Evolutionary conservation across 2,888 invertebrate genomes (phyloP).

Genomic region (Synergus laeviventris): DNA sequence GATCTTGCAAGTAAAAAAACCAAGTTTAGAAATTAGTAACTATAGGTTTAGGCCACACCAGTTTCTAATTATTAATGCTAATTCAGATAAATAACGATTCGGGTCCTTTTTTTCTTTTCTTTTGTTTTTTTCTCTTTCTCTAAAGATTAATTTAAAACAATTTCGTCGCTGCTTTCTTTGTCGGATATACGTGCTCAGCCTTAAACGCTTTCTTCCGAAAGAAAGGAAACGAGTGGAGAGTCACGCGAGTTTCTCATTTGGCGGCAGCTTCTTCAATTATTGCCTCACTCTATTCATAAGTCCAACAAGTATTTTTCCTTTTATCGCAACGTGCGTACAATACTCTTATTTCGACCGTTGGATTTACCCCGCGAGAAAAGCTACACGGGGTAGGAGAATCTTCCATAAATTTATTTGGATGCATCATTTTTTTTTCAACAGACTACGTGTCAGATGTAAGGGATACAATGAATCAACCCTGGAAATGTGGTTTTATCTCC

Average conservation of each 20-base stretch:
- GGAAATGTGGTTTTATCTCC: neutral
- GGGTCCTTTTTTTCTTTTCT: too few relatives aligned
- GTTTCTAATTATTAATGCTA: too few relatives aligned
- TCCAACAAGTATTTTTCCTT: neutral
- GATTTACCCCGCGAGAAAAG: constrained; percentile 1
- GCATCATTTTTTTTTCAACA: neutral
- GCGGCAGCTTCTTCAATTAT: constrained; percentile 17
- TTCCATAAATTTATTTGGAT: constrained; percentile 28
- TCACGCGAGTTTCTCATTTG: neutral
- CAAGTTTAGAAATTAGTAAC: neutral
- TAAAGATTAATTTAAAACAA: neutral
- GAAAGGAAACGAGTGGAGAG: constrained; percentile 1
- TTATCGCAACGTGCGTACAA: neutral
- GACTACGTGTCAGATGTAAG: neutral
- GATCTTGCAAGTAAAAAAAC: neutral
- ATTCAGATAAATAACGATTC: too few relatives aligned
- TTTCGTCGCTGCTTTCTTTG: neutral
- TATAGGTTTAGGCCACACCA: too few relatives aligned
- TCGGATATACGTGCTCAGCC: neutral
- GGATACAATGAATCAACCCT: constrained; percentile 15
- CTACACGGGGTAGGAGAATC: neutral
- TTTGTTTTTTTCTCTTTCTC: neutral
- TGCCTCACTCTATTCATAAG: neutral
- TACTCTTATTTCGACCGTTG: constrained; percentile 3
- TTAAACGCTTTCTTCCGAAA: neutral